Evolutionary conservation across 1,140 invertebrate species (phyloP).

Genomic region (Drosophila saltans): DNA sequence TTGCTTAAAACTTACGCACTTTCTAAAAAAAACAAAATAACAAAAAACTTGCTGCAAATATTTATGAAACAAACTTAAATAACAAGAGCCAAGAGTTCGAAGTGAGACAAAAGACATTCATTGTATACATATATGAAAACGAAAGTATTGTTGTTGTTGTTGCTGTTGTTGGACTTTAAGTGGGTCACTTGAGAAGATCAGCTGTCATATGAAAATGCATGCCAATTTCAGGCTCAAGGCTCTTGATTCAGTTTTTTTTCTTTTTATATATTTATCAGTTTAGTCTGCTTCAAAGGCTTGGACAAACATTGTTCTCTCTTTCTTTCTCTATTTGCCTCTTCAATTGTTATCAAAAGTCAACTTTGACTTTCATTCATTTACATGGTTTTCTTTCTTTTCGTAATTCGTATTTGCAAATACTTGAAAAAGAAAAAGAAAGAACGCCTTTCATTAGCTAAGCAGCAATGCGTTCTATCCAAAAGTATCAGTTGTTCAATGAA

Average conservation of each 20-base stretch:
- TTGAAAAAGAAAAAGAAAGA: conserved; percentile 45
- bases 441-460: conserved; percentile 54
- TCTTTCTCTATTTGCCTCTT: neutral
- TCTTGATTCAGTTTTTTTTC: conserved; percentile 28
- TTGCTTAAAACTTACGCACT: conserved; percentile 73
- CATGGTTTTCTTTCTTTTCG: conserved; percentile 32
- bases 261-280: conserved; percentile 34
- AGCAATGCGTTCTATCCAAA: conserved; percentile 13
- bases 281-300: conserved; percentile 41
- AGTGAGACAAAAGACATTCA: conserved; percentile 57
- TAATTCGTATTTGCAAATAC: conserved; percentile 19
- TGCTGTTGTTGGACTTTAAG: conserved; percentile 54
- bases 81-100: conserved; percentile 25
- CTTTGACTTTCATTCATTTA: conserved; percentile 69
- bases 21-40: conserved; percentile 59
- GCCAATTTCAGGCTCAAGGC: conserved; percentile 65
- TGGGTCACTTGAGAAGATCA: conserved; percentile 80
- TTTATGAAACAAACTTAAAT: conserved; percentile 72
- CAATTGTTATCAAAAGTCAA: conserved; percentile 58
- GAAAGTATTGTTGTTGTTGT: conserved; percentile 57
- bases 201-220: conserved; percentile 47
- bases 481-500: conserved; percentile 12
- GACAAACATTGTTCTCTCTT: conserved; percentile 39
- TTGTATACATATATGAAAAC: conserved; percentile 67
- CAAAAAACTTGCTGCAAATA: conserved; percentile 56